Evolutionary conservation across 2,113 vertebrate species (phyloP), one percentile per base, ranked within the genome.

Genomic region (Pseudorasbora parva): DNA sequence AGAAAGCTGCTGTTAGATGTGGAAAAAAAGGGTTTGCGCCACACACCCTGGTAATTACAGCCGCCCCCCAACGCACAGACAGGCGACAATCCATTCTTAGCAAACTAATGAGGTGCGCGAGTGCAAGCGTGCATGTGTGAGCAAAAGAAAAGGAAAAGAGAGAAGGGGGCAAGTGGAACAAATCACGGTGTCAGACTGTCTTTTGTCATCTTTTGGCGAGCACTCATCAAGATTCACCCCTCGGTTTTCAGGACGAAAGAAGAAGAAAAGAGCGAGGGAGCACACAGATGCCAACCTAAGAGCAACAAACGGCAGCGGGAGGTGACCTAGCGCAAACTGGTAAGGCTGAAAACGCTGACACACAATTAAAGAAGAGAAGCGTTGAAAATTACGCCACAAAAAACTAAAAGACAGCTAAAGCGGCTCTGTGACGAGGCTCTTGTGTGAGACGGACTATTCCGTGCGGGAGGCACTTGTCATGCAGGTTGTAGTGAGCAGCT

Each of bases 401-500:
- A 64, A 33, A 19, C 57, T n/a, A 47, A 27, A 73, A 79, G 51
- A 59, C 59, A 72, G 64, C 43, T 72, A 78, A 64, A 59, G 45
- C 14, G 49, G 30, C 78, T 7, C 47, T 84, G 30, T 21, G 78
- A 77, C 69, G 81, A 47, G 56, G 25, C 14, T 15, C 8, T 51
- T 47, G n/a, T 47, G 68, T 33, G 73, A 79, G 56, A 69, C 51
- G 25, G 43, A 76, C 47, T 45, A 64, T 78, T 82, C 82, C 60
- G 73, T 81, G 84, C 51, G 14, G 68, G 37, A 62, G 12, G 25
- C 14, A 76, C n/a, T 47, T 56, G 12, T 25, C 33, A 74, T 21
- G 86, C 87, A 88, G 85, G 74, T 89, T 66, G 43, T 86, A 82
- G 15, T 54, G 84, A 90, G 85, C 91, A 92, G 90, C 91, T 93